These are phyloP conservation scores for Acanthoscelides obtectus DNA, from an alignment of 2,888 invertebrate genomes.

Conservation along the genomic window DNA sequence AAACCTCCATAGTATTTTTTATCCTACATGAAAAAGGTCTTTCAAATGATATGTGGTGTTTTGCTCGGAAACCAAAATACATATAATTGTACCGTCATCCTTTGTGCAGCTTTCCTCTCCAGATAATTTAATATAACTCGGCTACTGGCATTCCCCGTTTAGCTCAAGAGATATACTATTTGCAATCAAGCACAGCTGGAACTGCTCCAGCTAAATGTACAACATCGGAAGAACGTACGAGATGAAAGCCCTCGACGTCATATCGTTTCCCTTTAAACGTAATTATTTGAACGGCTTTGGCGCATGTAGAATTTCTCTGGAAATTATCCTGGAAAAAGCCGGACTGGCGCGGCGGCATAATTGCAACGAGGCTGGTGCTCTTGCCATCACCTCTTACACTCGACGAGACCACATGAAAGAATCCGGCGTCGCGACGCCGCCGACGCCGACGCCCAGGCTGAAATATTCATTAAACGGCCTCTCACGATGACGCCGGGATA, in stretches of 20 bases:
- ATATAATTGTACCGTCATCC: no score
- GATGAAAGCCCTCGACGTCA: neutral
- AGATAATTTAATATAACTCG: no score
- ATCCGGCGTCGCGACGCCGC: slow-evolving; percentile 11
- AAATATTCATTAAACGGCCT: slow-evolving; percentile 31
- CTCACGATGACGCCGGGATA: neutral
- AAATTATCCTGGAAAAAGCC: neutral
- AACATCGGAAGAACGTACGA: neutral
- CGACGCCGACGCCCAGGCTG: slow-evolving; percentile 7
- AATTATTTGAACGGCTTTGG: neutral
- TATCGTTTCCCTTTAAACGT: neutral
- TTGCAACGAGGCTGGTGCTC: slow-evolving; percentile 1
- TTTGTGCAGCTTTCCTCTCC: no score
- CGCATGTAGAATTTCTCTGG: neutral
- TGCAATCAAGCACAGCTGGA: neutral
- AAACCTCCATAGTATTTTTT: no score
- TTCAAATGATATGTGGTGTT: no score
- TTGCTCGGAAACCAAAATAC: no score
- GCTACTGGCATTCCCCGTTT: no score
- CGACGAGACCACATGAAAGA: slow-evolving; percentile 29
- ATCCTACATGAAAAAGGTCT: no score
- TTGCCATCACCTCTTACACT: slow-evolving; percentile 22
- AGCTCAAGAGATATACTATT: no score
- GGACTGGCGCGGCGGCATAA: neutral
- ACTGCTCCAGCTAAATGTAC: neutral